A percentile compares a stretch with the other conserved stretches of the same genome.
These are phyloP conservation scores for Nettapus auritus DNA, from an alignment of 2,113 vertebrate genomes.

Conservation along the genomic window DNA sequence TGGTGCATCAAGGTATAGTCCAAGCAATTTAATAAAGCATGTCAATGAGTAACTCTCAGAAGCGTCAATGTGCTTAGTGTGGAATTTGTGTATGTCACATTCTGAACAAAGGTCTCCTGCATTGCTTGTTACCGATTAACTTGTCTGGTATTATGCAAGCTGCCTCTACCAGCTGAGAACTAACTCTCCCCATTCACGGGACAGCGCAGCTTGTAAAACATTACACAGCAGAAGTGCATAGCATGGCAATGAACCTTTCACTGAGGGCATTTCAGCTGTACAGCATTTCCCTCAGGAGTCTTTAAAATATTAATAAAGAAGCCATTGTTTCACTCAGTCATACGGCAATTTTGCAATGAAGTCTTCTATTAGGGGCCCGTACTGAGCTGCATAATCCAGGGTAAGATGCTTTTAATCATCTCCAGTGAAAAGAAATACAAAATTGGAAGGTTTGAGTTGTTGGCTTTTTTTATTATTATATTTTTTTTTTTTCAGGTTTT, in stretches of 20 bases:
- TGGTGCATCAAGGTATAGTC: not conserved
- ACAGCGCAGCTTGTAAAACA: constrained; percentile 32
- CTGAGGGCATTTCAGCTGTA: constrained; percentile 15
- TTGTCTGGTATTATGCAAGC: constrained; percentile 49
- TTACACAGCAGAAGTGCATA: constrained; percentile 28
- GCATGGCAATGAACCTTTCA: constrained; percentile 48
- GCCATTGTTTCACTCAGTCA: constrained; percentile 35
- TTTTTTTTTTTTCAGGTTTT: not conserved
- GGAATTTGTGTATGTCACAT: constrained; percentile 48
- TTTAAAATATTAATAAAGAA: constrained; percentile 53
- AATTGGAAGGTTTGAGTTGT: not conserved
- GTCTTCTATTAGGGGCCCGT: constrained; percentile 3
- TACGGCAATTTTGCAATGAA: constrained; percentile 22
- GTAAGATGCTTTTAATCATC: constrained; percentile 33
- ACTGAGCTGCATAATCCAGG: constrained; percentile 13
- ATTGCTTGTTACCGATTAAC: constrained; percentile 73
- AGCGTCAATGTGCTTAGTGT: constrained; percentile 50
- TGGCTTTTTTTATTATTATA: not conserved
- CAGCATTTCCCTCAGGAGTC: constrained; percentile 46
- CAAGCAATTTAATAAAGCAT: constrained; percentile 31
- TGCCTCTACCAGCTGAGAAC: constrained; percentile 16
- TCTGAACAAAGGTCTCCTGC: constrained; percentile 74
- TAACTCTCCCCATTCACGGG: constrained; percentile 35
- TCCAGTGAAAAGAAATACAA: constrained; percentile 20
- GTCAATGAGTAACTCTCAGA: constrained; percentile 72